Evolutionary conservation across 2,888 invertebrate genomes (phyloP).

Genomic region (Prosopocoilus inquinatus): DNA sequence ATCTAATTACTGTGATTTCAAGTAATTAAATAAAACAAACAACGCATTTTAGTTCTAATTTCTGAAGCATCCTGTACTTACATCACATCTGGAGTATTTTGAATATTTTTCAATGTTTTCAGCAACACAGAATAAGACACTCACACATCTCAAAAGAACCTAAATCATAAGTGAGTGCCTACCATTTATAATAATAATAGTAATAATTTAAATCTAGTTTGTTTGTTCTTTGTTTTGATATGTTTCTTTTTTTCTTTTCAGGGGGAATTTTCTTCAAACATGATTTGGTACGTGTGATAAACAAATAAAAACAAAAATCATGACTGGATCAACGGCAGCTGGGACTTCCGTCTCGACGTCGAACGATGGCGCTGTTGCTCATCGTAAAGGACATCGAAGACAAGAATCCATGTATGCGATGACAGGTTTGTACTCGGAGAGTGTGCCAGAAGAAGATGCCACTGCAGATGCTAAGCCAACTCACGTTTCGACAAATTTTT

Average conservation of each 20-base stretch:
- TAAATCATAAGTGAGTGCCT: no score
- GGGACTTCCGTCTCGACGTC: constrained; percentile 6
- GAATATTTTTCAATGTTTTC: no score
- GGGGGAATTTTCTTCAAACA: background rate
- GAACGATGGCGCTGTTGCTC: constrained; percentile 3
- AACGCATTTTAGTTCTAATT: no score
- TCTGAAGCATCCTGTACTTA: no score
- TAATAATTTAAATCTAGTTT: no score
- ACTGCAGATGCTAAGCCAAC: constrained; percentile 50
- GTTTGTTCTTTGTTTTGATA: no score
- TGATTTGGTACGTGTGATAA: background rate
- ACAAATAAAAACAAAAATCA: constrained; percentile 6
- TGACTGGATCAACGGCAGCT: constrained; percentile 17
- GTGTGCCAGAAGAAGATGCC: constrained; percentile 60
- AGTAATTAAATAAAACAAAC: no score
- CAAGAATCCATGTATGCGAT: constrained; percentile 89
- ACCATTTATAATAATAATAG: no score
- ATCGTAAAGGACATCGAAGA: constrained; percentile 55
- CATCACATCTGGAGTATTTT: no score
- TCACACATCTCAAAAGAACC: no score
- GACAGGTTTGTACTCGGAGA: constrained; percentile 81
- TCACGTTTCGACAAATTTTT: constrained; percentile 38
- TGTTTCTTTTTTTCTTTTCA: background rate
- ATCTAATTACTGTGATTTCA: no score
- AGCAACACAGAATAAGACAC: no score